Evolutionary conservation across 2,113 vertebrate genomes (phyloP).

Genomic region (Brienomyrus longianalis): DNA sequence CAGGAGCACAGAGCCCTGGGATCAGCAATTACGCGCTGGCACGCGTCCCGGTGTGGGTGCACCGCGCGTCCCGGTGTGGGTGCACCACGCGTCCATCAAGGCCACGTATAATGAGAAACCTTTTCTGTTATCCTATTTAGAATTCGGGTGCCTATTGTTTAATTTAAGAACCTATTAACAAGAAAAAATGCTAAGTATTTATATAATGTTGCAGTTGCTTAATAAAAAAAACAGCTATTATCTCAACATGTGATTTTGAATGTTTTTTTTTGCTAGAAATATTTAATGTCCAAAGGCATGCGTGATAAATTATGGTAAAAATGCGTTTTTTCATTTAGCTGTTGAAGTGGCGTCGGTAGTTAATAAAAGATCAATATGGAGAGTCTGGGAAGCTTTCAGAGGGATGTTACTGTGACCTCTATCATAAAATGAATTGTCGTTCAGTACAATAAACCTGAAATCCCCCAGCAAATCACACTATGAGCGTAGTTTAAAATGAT

Average conservation of each 20-base stretch:
- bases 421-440: not conserved
- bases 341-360: not conserved
- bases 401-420: not conserved
- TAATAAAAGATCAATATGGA: not conserved
- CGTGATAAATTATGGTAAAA: not conserved
- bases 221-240: not conserved
- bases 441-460: not conserved
- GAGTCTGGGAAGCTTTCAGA: not conserved
- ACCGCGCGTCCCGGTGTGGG: not conserved
- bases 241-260: not conserved
- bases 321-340: not conserved
- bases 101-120: not conserved
- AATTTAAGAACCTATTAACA: not conserved
- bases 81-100: not conserved
- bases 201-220: not conserved
- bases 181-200: not conserved
- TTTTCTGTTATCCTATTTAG: not conserved
- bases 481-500: not conserved
- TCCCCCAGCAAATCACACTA: not conserved
- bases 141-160: not conserved
- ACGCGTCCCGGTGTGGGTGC: not conserved
- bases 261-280: not conserved
- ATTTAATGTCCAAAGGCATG: not conserved
- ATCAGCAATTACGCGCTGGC: constrained; percentile 31
- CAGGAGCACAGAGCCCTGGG: constrained; percentile 16